Percentiles rank a stretch among this genome's conserved stretches.
These are phyloP conservation scores for Poeciliopsis presidionis DNA, from an alignment of 2,797 vertebrate genomes.

Conservation along the genomic window DNA sequence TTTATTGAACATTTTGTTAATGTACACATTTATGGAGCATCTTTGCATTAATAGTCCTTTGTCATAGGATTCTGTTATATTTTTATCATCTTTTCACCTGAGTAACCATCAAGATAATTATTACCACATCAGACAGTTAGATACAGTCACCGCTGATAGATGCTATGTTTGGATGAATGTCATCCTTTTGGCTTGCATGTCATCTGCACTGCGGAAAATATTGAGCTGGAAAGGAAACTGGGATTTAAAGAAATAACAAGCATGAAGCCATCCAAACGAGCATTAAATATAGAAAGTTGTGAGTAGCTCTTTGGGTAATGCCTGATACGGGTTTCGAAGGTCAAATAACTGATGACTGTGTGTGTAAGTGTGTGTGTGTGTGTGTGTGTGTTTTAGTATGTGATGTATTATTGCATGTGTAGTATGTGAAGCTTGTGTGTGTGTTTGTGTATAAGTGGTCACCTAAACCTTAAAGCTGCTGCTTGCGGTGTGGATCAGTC, in stretches of 20 bases:
- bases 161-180: background rate
- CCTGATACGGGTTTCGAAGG: background rate
- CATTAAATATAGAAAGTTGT: background rate
- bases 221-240: background rate
- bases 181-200: background rate
- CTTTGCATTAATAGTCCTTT: background rate
- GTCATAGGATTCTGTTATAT: background rate
- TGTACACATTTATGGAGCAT: background rate
- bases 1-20: background rate
- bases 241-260: background rate
- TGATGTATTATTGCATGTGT: background rate
- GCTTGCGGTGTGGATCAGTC: constrained; percentile 50
- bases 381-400: background rate
- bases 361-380: background rate
- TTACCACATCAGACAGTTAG: background rate
- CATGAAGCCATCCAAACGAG: background rate
- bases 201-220: background rate
- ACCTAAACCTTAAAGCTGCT: constrained; percentile 38
- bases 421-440: background rate
- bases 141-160: background rate
- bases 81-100: background rate
- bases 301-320: background rate
- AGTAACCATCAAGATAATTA: background rate
- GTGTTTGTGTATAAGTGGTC: constrained; percentile 26
- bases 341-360: background rate